phyloP scores from a whole-genome alignment of 2,113 vertebrate species.

The Corythoichthys haematopterus region DNA sequence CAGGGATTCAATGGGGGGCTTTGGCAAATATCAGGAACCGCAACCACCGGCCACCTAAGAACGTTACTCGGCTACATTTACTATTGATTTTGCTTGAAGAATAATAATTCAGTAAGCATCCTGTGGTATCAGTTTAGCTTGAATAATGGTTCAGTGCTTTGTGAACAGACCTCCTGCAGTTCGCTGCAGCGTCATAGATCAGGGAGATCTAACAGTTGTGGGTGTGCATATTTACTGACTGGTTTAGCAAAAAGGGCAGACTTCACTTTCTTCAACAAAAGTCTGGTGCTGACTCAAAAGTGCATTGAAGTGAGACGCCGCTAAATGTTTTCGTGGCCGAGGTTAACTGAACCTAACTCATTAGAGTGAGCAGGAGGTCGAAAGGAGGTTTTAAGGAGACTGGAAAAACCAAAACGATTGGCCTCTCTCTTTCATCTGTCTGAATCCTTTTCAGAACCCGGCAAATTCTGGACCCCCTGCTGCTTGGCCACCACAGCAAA shows the following conservation, averaged over 20 bases:
- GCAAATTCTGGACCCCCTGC: constrained; percentile 48
- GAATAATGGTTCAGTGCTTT: constrained; percentile 39
- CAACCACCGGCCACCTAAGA: constrained; percentile 1
- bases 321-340: constrained; percentile 8
- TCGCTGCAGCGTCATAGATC: constrained; percentile 30
- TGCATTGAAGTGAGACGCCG: constrained; percentile 7
- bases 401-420: constrained; percentile 48
- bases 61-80: constrained; percentile 27
- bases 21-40: neutral
- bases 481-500: constrained; percentile 34
- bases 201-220: constrained; percentile 26
- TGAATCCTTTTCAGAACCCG: constrained; percentile 34
- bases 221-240: constrained; percentile 17
- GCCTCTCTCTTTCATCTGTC: constrained; percentile 38
- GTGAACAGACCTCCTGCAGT: constrained; percentile 34
- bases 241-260: constrained; percentile 10
- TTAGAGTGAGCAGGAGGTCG: constrained; percentile 34
- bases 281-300: constrained; percentile 1
- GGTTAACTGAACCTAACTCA: constrained; percentile 8
- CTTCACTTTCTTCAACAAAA: neutral
- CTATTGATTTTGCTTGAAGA: constrained; percentile 64
- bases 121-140: constrained; percentile 37
- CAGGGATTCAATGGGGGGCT: constrained; percentile 29
- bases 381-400: constrained; percentile 31
- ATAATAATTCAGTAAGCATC: constrained; percentile 50